Evolutionary conservation across 2,113 vertebrate genomes (phyloP).

Genomic region (Onychorhynchus coronatus): DNA sequence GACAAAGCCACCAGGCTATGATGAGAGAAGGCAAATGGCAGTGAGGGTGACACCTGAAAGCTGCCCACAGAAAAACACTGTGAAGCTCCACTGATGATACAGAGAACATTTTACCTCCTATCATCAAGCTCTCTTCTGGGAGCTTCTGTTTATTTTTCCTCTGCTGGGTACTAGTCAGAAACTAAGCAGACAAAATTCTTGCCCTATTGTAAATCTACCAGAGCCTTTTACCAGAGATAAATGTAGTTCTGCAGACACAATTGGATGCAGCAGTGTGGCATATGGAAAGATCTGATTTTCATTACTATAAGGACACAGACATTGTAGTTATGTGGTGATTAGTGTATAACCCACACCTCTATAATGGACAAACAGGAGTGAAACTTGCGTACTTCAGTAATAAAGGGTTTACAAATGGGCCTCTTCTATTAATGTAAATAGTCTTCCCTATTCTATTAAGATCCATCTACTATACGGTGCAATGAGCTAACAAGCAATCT

Average conservation of each 20-base stretch:
- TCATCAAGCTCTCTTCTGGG: neutral
- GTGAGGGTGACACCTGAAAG: neutral
- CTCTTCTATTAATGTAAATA: constrained; percentile 30
- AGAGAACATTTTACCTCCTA: neutral
- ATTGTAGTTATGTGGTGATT: neutral
- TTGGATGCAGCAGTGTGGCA: neutral
- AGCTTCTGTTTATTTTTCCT: neutral
- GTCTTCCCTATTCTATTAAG: constrained; percentile 29
- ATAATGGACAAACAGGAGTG: constrained; percentile 17
- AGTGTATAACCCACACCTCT: neutral
- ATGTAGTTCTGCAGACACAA: neutral
- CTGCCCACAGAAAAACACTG: neutral
- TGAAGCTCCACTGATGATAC: neutral
- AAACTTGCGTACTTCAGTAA: constrained; percentile 20
- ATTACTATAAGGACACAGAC: neutral
- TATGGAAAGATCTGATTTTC: neutral
- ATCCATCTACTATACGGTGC: neutral
- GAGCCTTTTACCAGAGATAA: constrained; percentile 4
- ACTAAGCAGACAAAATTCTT: neutral
- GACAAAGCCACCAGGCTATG: neutral
- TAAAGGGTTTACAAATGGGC: constrained; percentile 30
- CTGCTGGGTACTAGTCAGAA: neutral
- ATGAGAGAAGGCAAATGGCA: neutral
- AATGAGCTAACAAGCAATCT: constrained; percentile 10
- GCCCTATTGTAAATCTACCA: neutral